These are phyloP conservation scores for Papilio polyxenes DNA, from an alignment of 1,140 invertebrate genomes.

Conservation along the genomic window DNA sequence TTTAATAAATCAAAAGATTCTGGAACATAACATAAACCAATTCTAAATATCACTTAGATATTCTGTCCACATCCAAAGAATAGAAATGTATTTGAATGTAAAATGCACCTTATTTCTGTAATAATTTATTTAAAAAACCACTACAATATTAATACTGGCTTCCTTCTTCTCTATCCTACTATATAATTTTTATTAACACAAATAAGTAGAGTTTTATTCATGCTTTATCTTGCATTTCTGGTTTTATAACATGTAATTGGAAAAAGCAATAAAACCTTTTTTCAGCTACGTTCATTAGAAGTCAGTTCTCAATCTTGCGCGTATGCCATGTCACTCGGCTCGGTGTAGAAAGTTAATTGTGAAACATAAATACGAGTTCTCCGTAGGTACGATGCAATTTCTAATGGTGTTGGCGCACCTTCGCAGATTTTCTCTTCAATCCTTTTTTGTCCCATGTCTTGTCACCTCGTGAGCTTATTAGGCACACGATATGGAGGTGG, in stretches of 20 bases:
- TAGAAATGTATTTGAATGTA: too few species aligned
- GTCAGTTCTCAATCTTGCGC: conserved; percentile 28
- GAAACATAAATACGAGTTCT: conserved; percentile 53
- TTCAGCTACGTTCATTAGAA: conserved; percentile 28
- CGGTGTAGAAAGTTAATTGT: conserved; percentile 61
- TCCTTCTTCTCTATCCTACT: neutral
- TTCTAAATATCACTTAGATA: too few species aligned
- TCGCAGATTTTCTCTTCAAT: conserved; percentile 50
- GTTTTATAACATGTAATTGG: conserved; percentile 11
- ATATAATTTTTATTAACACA: neutral
- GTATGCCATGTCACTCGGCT: conserved; percentile 43
- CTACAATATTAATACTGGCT: neutral
- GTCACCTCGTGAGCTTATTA: conserved; percentile 31
- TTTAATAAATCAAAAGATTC: too few species aligned
- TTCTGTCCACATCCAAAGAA: too few species aligned
- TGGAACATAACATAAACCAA: too few species aligned
- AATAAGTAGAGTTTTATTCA: neutral
- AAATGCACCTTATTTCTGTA: neutral
- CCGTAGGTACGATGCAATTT: conserved; percentile 58
- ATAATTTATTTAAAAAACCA: neutral
- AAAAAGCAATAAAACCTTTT: conserved; percentile 27
- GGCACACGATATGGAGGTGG: conserved; percentile 23
- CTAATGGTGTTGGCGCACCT: conserved; percentile 59
- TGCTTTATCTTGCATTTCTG: neutral
- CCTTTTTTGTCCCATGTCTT: conserved; percentile 34